phyloP scores from a whole-genome alignment of 2,113 vertebrate species.

The Anarhynchus alexandrinus region DNA sequence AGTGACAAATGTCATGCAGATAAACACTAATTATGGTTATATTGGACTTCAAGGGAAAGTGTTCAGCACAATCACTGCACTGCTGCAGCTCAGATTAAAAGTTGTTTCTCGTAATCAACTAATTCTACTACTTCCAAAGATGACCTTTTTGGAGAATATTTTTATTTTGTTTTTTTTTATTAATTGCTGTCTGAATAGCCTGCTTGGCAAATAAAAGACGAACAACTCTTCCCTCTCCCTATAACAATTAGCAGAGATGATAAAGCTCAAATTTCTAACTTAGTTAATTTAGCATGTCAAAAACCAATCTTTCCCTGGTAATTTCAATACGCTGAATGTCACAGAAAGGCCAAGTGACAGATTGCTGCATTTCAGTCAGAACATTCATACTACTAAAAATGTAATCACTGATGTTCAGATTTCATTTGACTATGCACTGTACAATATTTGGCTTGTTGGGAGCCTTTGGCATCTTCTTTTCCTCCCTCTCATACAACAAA shows the following conservation, averaged over 20 bases:
- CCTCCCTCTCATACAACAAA: not conserved
- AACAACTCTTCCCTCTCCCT: not conserved
- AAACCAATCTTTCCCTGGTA: conserved; percentile 74
- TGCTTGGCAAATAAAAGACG: not conserved
- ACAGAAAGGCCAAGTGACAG: conserved; percentile 82
- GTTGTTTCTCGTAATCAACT: not conserved
- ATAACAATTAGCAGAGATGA: conserved; percentile 68
- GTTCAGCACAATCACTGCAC: not conserved
- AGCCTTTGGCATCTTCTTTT: conserved; percentile 5
- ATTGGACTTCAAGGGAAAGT: not conserved
- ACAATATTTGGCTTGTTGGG: conserved; percentile 57
- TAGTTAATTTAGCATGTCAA: conserved; percentile 74
- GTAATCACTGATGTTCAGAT: conserved; percentile 59
- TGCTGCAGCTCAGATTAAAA: not conserved
- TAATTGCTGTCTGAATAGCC: conserved; percentile 29
- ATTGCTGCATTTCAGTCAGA: conserved; percentile 77
- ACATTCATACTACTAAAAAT: conserved; percentile 69
- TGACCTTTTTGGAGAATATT: not conserved
- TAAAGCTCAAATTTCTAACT: conserved; percentile 72
- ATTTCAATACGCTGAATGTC: conserved; percentile 81
- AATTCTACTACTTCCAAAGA: not conserved
- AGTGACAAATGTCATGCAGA: not conserved
- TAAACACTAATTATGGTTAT: not conserved
- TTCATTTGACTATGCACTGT: conserved; percentile 32
- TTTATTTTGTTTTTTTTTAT: not conserved